Base-by-base conservation (phyloP, 37 sponge, comb jelly and placozoan species). In the Theonella swinhoei region DNA sequence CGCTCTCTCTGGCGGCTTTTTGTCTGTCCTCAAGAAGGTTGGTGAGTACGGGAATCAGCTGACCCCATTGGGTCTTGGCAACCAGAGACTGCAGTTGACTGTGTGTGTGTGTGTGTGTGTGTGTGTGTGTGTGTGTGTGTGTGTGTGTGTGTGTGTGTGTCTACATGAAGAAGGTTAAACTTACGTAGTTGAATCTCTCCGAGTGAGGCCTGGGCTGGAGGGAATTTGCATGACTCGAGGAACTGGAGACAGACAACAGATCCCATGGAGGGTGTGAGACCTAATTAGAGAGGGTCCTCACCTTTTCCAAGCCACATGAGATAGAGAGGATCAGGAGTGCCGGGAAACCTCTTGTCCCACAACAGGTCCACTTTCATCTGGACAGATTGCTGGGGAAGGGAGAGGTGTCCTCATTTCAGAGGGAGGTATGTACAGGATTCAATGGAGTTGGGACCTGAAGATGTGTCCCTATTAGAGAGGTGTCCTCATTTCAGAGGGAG, bases 1-100 rank as follows among this genome's bases (percentile, higher is more conserved):
- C 64, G 23, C 59, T 23, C 1, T 39, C 32, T n/a, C n/a, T n/a
- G 24, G 38, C 23, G 34, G 39, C 1, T 31, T 24, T 36, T n/a
- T 22, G 2, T 20, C 91, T 73, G 54, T 90, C 91, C 20, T 74
- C 73, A 1, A 90, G 80, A 3, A 90, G 75, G 36, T 59, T 72
- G 40, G 14, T 3, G 40, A 90, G 23, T 5, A 82, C 74, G 28
- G 75, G 40, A 7, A 43, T 33, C 75, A 88, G 34, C 74, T 92
- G 85, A n/a, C 89, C 88, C 80, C 88, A 88, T 31, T 84, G 88
- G 2, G 81, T 72, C 20, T 76, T 88, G 58, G 93, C 93, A 4
- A 85, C 86, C 38, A 92, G 77, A 19, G 84, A 62, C 67, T 92
- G 93, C 60, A 92, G 59, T 67, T 88, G 89, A 35, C 92, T 89